phyloP scores from a whole-genome alignment of 2,113 vertebrate genomes.

The Zeus faber region DNA sequence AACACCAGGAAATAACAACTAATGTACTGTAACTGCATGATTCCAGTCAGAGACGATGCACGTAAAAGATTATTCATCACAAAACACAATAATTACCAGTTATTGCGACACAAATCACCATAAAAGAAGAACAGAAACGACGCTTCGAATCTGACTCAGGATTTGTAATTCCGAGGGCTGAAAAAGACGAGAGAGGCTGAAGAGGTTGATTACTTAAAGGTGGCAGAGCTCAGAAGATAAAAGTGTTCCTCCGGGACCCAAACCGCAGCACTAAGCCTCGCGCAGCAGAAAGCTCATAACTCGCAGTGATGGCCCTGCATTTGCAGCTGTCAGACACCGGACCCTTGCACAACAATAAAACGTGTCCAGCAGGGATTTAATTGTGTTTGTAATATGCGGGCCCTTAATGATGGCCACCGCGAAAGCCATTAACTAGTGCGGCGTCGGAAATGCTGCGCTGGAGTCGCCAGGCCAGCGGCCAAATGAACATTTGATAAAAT shows the following conservation, averaged over 20 bases:
- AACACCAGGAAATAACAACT: slow-evolving; percentile 53
- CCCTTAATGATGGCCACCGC: slow-evolving; percentile 88
- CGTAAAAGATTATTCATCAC: slow-evolving; percentile 10
- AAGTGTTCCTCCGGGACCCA: slow-evolving; percentile 51
- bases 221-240: slow-evolving; percentile 64
- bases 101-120: too few species aligned
- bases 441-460: slow-evolving; percentile 83
- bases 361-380: slow-evolving; percentile 94
- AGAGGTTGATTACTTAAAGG: slow-evolving; percentile 69
- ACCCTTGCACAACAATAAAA: slow-evolving; percentile 84
- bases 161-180: background rate
- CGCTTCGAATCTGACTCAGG: background rate
- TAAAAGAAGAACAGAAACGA: too few species aligned
- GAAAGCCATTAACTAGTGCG: slow-evolving; percentile 87
- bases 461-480: slow-evolving; percentile 79
- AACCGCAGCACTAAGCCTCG: slow-evolving; percentile 42
- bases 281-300: slow-evolving; percentile 61
- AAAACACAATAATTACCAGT: background rate
- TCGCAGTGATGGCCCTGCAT: slow-evolving; percentile 79
- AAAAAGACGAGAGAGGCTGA: slow-evolving; percentile 75
- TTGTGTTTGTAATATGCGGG: slow-evolving; percentile 95
- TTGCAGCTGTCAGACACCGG: slow-evolving; percentile 82
- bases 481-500: slow-evolving; percentile 99
- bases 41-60: slow-evolving; percentile 20
- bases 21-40: slow-evolving; percentile 38